Conservation (phyloP, 2,888 invertebrate species). For the Sussaba pulchella region DNA sequence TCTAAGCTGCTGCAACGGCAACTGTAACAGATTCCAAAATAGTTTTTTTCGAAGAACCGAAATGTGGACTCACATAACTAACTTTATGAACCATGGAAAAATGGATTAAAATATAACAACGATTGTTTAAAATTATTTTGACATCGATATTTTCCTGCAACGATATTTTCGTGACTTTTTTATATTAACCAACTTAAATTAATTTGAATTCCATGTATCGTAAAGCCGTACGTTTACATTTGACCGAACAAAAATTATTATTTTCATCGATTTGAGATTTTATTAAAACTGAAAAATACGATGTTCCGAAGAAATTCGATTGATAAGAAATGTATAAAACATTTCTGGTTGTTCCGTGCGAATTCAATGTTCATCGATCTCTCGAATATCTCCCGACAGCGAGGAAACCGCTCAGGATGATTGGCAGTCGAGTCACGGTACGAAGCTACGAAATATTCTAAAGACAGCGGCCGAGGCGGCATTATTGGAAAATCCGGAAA, state of each 20-base stretch:
- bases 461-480: slow-evolving; percentile 75
- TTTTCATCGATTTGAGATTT: no score
- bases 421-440: slow-evolving; percentile 76
- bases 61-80: no score
- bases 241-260: no score
- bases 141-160: no score
- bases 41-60: not conserved
- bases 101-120: no score
- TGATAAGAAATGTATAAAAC: not conserved
- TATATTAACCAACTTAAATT: no score
- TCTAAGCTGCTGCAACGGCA: not conserved
- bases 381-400: slow-evolving; percentile 66
- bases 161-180: no score
- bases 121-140: no score
- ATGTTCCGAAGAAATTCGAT: not conserved
- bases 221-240: no score
- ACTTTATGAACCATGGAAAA: no score
- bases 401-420: slow-evolving; percentile 75
- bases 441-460: slow-evolving; percentile 74
- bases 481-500: slow-evolving; percentile 73
- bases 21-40: not conserved
- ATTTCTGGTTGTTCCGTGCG: not conserved
- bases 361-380: not conserved
- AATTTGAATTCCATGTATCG: no score
- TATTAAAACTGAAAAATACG: not conserved